These are phyloP conservation scores for Dione juno DNA, from an alignment of 2,888 invertebrate genomes.

Conservation along the genomic window DNA sequence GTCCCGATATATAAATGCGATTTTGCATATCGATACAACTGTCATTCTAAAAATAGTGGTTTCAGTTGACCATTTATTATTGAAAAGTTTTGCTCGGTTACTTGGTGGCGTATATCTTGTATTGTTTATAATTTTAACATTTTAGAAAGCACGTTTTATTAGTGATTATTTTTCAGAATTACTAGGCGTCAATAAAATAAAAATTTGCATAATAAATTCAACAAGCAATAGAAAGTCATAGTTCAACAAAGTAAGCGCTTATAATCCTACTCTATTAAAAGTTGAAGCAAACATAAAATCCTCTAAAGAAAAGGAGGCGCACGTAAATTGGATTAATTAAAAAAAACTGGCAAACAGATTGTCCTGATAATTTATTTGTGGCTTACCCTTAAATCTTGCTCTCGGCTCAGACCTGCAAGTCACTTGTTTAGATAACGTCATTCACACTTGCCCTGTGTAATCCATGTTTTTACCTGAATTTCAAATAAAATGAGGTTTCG, in stretches of 20 bases:
- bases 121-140: too few species aligned
- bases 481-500: constrained; percentile 59
- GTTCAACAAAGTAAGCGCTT: constrained; percentile 11
- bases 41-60: too few species aligned
- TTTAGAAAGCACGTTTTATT: too few species aligned
- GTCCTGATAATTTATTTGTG: constrained; percentile 65
- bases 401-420: constrained; percentile 56
- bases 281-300: constrained; percentile 31
- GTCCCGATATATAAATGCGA: too few species aligned
- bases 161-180: too few species aligned
- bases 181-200: too few species aligned
- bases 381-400: constrained; percentile 39
- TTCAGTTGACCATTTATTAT: too few species aligned
- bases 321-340: constrained; percentile 67
- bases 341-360: constrained; percentile 66
- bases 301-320: constrained; percentile 47
- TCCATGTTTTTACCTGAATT: constrained; percentile 57
- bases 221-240: neutral
- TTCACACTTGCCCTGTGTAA: constrained; percentile 66
- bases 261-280: constrained; percentile 29
- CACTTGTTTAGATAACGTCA: constrained; percentile 70
- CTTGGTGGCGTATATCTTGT: too few species aligned
- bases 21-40: too few species aligned
- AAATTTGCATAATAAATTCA: neutral
- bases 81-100: too few species aligned